Evolutionary conservation across 2,797 vertebrate species (phyloP).

Genomic region (Xyrichtys novacula): DNA sequence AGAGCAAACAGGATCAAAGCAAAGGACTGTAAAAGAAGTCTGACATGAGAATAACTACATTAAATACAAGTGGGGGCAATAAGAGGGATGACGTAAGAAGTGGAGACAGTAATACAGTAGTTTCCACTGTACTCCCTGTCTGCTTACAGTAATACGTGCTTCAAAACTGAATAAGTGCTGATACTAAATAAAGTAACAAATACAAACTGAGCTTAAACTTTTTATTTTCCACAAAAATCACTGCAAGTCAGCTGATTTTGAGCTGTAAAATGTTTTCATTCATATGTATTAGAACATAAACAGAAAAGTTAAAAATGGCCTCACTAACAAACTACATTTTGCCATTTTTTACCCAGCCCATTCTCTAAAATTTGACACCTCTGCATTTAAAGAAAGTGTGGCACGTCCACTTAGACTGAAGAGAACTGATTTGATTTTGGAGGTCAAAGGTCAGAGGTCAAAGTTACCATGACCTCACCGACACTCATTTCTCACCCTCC

Average conservation of each 20-base stretch:
- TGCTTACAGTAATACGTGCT: not conserved
- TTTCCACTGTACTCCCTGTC: not conserved
- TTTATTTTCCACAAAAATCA: too few species aligned
- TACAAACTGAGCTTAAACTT: too few species aligned
- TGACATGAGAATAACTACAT: slow-evolving; percentile 16
- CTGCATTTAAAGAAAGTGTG: too few species aligned
- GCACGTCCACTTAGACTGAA: not conserved
- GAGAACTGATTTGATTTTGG: not conserved
- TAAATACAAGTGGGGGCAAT: not conserved
- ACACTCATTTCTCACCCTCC: too few species aligned
- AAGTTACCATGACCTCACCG: not conserved
- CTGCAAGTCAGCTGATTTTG: too few species aligned
- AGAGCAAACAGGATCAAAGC: slow-evolving; percentile 13
- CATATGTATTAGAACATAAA: too few species aligned
- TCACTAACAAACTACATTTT: too few species aligned
- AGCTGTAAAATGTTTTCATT: too few species aligned
- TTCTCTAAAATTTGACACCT: too few species aligned
- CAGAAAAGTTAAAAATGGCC: too few species aligned
- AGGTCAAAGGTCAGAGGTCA: not conserved
- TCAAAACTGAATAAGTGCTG: not conserved
- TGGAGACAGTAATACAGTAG: not conserved
- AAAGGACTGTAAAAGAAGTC: not conserved
- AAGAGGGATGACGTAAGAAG: not conserved
- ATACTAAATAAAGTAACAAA: too few species aligned
- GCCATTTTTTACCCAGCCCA: too few species aligned